Evolutionary conservation across 2,888 invertebrate genomes (phyloP).

Genomic region (Pogonocherus hispidulus): DNA sequence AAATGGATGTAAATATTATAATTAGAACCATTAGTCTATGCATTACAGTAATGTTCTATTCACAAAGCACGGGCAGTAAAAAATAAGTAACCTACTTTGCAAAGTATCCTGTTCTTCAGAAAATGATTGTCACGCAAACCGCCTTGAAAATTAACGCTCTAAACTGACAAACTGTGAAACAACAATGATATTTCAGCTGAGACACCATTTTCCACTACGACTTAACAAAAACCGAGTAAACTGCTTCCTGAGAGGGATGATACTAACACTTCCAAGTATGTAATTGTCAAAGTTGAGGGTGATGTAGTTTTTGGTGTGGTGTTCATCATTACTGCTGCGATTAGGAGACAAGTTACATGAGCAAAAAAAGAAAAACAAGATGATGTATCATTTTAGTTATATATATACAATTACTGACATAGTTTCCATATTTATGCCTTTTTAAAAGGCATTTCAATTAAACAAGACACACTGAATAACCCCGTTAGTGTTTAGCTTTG

Average conservation of each 20-base stretch:
- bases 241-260: neutral
- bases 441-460: too few relatives aligned
- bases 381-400: too few relatives aligned
- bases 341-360: neutral
- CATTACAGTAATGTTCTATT: neutral
- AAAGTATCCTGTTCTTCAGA: neutral
- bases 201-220: constrained; percentile 4
- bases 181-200: constrained; percentile 3
- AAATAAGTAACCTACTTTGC: neutral
- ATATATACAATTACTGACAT: too few relatives aligned
- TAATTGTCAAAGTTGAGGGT: neutral
- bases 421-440: too few relatives aligned
- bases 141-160: constrained; percentile 36
- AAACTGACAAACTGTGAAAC: constrained; percentile 37
- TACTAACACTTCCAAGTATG: neutral
- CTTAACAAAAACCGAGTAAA: neutral
- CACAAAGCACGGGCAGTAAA: neutral
- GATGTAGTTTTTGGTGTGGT: neutral
- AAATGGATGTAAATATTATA: neutral
- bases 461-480: too few relatives aligned
- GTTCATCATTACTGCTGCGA: neutral
- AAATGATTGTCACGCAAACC: constrained; percentile 5
- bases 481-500: too few relatives aligned
- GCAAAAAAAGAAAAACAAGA: too few relatives aligned
- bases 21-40: neutral